phyloP scores from a whole-genome alignment of 2,888 invertebrate species.

The Aporophyla lueneburgensis region DNA sequence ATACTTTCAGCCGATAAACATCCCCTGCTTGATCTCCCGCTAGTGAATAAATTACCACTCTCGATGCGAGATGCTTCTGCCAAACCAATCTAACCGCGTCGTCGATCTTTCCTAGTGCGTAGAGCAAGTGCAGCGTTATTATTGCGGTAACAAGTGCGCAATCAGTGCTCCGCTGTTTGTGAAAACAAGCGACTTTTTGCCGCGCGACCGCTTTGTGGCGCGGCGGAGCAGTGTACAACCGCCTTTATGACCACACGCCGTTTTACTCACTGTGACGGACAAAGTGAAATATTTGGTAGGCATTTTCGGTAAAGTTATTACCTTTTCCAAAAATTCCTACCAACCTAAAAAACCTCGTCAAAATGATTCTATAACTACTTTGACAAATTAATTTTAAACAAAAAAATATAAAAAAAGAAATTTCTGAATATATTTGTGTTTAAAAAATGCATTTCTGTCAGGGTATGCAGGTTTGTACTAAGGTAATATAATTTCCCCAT shows the following conservation, averaged over 20 bases:
- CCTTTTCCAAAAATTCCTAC: too few relatives aligned
- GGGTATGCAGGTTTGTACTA: not conserved
- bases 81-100: slow-evolving; percentile 5
- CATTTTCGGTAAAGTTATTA: not conserved
- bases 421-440: too few relatives aligned
- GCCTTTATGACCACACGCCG: slow-evolving; percentile 51
- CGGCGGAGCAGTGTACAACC: slow-evolving; percentile 30
- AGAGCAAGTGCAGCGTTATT: slow-evolving; percentile 59
- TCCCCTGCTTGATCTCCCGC: too few relatives aligned
- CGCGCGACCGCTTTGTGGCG: slow-evolving; percentile 39
- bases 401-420: too few relatives aligned
- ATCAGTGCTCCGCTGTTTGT: slow-evolving; percentile 69
- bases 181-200: slow-evolving; percentile 69
- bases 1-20: too few relatives aligned
- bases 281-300: slow-evolving; percentile 45
- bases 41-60: too few relatives aligned
- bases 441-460: not conserved
- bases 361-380: not conserved
- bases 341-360: not conserved
- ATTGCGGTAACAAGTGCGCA: slow-evolving; percentile 75
- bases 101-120: slow-evolving; percentile 56
- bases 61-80: too few relatives aligned
- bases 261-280: slow-evolving; percentile 19
- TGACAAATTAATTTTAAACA: not conserved
- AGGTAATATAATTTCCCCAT: not conserved